Conservation (phyloP, 2,797 vertebrate genomes). For the Gadopsis bispinosus region DNA sequence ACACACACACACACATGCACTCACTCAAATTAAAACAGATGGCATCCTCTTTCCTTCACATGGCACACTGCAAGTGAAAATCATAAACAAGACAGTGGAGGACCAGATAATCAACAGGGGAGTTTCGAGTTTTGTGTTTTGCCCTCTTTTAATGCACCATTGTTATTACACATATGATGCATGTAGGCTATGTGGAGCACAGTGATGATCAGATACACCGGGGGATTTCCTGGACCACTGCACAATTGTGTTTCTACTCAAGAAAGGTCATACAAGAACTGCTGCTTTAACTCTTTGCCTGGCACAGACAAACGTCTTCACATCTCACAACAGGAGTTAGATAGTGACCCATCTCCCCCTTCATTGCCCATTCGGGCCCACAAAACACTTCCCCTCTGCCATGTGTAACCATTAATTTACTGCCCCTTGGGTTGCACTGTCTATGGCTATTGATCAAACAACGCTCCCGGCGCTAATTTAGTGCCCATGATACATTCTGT, state of each 20-base stretch:
- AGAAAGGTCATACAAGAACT: conserved; percentile 29
- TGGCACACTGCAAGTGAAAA: not conserved
- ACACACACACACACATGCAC: conserved; percentile 1
- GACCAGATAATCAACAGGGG: not conserved
- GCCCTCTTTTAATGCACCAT: not conserved
- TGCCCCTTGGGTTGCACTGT: conserved; percentile 69
- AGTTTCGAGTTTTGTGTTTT: conserved; percentile 10
- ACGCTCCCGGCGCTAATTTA: conserved; percentile 82
- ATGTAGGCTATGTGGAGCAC: not conserved
- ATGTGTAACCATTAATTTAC: conserved; percentile 71
- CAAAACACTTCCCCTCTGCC: conserved; percentile 45
- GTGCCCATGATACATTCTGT: conserved; percentile 76
- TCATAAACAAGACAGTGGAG: not conserved
- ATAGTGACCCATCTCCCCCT: conserved; percentile 49
- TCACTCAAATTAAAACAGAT: conserved; percentile 42
- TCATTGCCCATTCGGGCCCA: conserved; percentile 32
- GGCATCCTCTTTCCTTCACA: conserved; percentile 12
- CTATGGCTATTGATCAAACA: conserved; percentile 86
- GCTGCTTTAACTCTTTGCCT: conserved; percentile 45
- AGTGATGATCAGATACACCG: conserved; percentile 15
- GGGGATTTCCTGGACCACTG: conserved; percentile 23
- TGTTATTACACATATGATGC: not conserved
- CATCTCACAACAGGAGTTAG: conserved; percentile 49
- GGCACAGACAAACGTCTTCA: conserved; percentile 42
- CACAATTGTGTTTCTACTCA: conserved; percentile 13